These are phyloP conservation scores for Oligia latruncula DNA, from an alignment of 2,888 invertebrate species.

Conservation along the genomic window DNA sequence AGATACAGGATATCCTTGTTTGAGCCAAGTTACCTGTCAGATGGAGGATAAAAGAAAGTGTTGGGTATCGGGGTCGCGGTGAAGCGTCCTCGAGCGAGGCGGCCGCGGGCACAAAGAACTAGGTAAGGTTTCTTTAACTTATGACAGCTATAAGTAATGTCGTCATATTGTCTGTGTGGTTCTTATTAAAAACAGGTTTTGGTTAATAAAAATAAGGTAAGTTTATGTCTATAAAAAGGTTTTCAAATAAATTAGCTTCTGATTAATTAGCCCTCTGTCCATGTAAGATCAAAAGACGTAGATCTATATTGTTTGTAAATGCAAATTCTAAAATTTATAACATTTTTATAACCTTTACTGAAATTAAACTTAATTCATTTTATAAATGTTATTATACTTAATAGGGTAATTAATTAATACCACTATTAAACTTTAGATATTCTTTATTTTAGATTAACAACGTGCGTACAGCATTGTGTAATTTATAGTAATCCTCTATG, in stretches of 20 bases:
- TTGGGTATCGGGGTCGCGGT: constrained; percentile 72
- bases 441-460: background rate
- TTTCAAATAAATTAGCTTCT: background rate
- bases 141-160: constrained; percentile 35
- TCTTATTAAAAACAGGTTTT: background rate
- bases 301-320: background rate
- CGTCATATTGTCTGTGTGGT: constrained; percentile 4
- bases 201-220: background rate
- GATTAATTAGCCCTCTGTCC: background rate
- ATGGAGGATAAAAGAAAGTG: constrained; percentile 74
- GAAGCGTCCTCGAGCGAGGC: constrained; percentile 72
- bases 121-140: constrained; percentile 49
- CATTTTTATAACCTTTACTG: background rate
- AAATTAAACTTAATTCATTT: background rate
- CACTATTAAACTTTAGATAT: background rate
- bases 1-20: constrained; percentile 72
- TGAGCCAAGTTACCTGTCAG: constrained; percentile 73
- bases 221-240: background rate
- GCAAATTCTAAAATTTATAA: background rate
- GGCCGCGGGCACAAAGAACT: constrained; percentile 67
- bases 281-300: background rate
- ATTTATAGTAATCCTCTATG: background rate
- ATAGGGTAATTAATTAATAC: background rate
- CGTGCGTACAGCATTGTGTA: background rate
- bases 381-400: background rate